Percentiles rank a stretch among this genome's conserved stretches.
These are phyloP conservation scores for Formica selysi DNA, from an alignment of 1,140 invertebrate species.

Conservation along the genomic window DNA sequence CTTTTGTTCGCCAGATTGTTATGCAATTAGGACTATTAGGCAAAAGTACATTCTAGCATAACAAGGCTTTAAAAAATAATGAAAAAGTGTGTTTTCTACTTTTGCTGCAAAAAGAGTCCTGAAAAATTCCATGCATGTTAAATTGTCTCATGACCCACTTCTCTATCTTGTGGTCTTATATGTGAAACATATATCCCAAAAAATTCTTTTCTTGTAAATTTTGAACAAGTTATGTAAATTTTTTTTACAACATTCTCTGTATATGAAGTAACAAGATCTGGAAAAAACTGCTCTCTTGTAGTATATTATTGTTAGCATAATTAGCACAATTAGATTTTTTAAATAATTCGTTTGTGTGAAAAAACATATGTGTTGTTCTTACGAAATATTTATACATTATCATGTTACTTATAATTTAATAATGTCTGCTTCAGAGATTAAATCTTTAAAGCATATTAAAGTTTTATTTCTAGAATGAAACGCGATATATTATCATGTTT, in stretches of 20 bases:
- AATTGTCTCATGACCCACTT: not conserved
- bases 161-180: not conserved
- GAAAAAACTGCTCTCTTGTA: no score
- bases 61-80: not conserved
- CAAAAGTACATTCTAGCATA: not conserved
- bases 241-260: no score
- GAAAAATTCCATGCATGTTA: not conserved
- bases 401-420: not conserved
- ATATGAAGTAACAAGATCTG: no score
- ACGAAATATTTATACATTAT: not conserved
- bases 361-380: conserved; percentile 15
- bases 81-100: not conserved
- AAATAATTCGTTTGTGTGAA: not conserved
- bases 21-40: not conserved
- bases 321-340: not conserved
- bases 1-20: not conserved
- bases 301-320: no score
- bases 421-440: conserved; percentile 12
- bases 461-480: not conserved
- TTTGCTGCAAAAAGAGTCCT: not conserved
- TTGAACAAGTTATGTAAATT: not conserved
- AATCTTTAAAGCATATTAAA: not conserved
- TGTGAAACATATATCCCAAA: not conserved
- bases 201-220: not conserved
- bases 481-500: not conserved